Evolutionary conservation across 2,797 vertebrate species (phyloP).

Genomic region (Acanthornis magna): DNA sequence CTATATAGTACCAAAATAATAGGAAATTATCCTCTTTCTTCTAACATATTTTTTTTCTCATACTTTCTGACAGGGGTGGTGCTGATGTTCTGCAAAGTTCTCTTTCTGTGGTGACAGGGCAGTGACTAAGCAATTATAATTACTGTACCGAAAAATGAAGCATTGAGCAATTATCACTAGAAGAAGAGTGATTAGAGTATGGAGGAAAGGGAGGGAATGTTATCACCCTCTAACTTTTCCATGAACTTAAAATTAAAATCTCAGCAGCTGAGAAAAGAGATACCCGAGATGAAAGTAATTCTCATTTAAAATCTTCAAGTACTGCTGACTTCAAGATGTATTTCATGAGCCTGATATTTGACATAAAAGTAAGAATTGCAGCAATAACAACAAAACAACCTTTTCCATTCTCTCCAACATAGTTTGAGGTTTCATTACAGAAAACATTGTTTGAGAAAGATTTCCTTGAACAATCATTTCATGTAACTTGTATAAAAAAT

Average conservation of each 20-base stretch:
- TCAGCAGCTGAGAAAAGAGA: neutral
- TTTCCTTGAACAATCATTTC: neutral
- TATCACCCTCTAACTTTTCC: neutral
- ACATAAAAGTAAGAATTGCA: neutral
- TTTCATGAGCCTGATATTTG: neutral
- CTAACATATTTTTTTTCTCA: neutral
- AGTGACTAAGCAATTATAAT: constrained; percentile 33
- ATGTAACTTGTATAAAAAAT: neutral
- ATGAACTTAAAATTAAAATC: neutral
- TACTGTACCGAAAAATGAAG: constrained; percentile 18
- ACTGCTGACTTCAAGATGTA: neutral
- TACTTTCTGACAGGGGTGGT: neutral
- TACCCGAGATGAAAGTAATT: neutral
- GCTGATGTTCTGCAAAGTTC: neutral
- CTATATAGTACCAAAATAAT: neutral
- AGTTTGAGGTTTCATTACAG: neutral
- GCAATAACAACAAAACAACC: neutral
- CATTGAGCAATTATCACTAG: neutral
- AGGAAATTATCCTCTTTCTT: neutral
- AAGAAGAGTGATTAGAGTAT: neutral
- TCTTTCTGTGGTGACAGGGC: neutral
- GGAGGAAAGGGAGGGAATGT: neutral
- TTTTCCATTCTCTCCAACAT: neutral
- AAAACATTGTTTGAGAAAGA: neutral
- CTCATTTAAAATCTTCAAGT: constrained; percentile 4